Percentiles rank a stretch among this genome's conserved stretches.
Evolutionary conservation across 1,140 invertebrate genomes (phyloP).

Genomic region (Lepidurus couesii): DNA sequence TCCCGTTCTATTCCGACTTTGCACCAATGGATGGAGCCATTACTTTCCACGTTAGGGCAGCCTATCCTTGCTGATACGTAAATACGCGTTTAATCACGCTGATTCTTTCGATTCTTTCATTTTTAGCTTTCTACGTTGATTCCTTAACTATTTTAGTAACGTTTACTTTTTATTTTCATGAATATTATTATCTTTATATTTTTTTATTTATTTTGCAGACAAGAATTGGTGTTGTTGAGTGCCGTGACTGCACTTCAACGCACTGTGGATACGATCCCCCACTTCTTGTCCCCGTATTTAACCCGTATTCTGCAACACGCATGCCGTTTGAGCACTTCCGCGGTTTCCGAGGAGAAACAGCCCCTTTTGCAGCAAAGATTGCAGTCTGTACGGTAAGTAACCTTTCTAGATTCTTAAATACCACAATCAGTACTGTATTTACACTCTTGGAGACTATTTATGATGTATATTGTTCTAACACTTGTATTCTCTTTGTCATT

Average conservation of each 20-base stretch:
- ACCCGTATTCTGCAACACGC: conserved; percentile 58
- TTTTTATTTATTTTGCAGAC: conserved; percentile 44
- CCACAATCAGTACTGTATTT: no score
- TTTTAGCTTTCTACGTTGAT: neutral
- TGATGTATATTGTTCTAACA: no score
- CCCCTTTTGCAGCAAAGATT: conserved; percentile 26
- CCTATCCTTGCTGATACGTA: neutral
- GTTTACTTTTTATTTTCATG: neutral
- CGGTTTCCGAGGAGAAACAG: conserved; percentile 1
- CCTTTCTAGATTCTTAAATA: no score
- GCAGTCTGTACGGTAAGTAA: conserved; percentile 17
- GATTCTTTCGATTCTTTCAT: neutral
- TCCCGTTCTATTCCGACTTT: conserved; percentile 12
- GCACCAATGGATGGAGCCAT: conserved; percentile 4
- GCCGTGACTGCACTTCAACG: conserved; percentile 69
- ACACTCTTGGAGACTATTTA: no score
- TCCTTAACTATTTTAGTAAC: neutral
- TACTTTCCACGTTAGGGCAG: neutral
- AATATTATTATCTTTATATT: neutral
- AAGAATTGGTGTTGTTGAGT: conserved; percentile 51
- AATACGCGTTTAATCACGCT: neutral
- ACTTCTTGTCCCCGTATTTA: conserved; percentile 77
- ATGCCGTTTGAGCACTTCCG: neutral
- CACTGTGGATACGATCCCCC: conserved; percentile 68
- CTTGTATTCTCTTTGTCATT: no score